A percentile compares a stretch with the other conserved stretches of the same genome.
Conservation (phyloP, 2,113 vertebrate species). For the Arvicanthis niloticus region DNA sequence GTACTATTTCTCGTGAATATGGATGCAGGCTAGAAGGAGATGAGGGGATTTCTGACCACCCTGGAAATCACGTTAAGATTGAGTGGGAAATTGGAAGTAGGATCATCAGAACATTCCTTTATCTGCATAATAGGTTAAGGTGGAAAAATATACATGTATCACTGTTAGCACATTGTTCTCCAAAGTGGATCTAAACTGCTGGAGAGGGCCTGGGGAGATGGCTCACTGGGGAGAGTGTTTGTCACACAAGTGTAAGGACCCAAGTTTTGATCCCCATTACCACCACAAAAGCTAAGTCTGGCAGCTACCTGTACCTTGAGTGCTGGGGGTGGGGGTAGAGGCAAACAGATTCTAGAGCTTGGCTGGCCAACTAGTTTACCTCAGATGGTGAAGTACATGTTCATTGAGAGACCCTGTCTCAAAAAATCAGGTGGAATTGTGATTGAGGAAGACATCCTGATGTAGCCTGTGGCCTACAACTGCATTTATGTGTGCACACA, state of each 20-base stretch:
- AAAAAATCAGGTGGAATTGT: background rate
- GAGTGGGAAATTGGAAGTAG: background rate
- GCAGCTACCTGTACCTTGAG: background rate
- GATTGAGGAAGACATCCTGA: background rate
- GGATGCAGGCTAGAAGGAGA: background rate
- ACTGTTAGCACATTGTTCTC: background rate
- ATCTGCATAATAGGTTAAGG: background rate
- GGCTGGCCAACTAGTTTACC: background rate
- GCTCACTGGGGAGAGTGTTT: background rate
- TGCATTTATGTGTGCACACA: background rate
- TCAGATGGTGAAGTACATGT: background rate
- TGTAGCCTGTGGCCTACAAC: background rate
- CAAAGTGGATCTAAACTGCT: background rate
- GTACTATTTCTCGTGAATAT: no score
- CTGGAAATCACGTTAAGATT: conserved; percentile 38
- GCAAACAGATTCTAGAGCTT: background rate
- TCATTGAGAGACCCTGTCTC: background rate
- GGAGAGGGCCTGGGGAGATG: background rate
- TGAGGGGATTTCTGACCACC: background rate
- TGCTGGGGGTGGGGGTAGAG: background rate
- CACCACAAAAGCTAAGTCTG: background rate
- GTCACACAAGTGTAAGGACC: background rate
- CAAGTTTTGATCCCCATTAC: background rate
- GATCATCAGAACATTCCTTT: background rate
- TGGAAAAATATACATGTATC: no score